Evolutionary conservation across 2,113 vertebrate species (phyloP), one percentile per base, ranked within the genome.

Genomic region (Phyllostomus hastatus): DNA sequence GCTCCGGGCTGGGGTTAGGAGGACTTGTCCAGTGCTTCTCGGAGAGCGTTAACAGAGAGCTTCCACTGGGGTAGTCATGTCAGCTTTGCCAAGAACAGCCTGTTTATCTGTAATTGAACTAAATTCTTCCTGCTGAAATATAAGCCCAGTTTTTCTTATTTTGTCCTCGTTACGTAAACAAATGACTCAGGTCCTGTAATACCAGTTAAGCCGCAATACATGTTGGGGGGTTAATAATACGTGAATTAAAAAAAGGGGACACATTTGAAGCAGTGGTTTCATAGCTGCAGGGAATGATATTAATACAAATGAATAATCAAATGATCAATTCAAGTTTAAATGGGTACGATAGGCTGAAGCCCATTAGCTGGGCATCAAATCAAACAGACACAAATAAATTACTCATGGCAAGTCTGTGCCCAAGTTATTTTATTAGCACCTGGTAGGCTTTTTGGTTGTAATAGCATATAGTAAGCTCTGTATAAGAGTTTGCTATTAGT

Each of bases 111-210:
- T 91, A 90, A 91, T 33, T 85, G 50, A 95, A 66, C 50, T 94
- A 61, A 96, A 86, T 94, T 78, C 66, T 15, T 86, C 38, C 72
- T 96, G 22, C 50, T 97, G 57, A 95, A 97, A 93, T 76, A 80
- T 9, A 84, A 95, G 41, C 19, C 41, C 26, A 54, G 12, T 85
- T 91, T 73, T 93, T 95, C 54, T 76, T 93, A 64, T 73, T 93
- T 70, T 92, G 41, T 96, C 57, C 41, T 91, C 31, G 76, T 88
- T 81, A 75, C 12, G 95, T 97, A 91, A 88, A 87, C 83, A 95
- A 97, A 92, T 86, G 35, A 57, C 54, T 88, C 52, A 61, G 4
- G 20, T 75, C 22, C 64, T 95, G 31, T 57, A 93, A 92, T 41
- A 75, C 54, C 64, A 86, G 61, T 69, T 70, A 89, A 83, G n/a